Evolutionary conservation across 1,140 invertebrate species (phyloP).

Genomic region (Drosophila bocki): DNA sequence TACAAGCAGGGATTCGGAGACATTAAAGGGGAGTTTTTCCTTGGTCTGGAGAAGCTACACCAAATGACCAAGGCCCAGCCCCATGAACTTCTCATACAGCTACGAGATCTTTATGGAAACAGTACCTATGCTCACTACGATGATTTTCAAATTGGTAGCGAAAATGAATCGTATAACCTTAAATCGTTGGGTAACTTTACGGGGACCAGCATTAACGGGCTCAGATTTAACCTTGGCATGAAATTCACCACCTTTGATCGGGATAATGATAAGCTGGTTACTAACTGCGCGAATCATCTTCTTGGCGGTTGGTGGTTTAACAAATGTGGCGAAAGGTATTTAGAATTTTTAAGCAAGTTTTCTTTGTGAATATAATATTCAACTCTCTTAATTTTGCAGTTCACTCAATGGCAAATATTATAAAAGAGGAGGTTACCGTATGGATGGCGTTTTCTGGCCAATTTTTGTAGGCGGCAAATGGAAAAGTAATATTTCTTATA

Average conservation of each 20-base stretch:
- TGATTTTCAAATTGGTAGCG: constrained; percentile 2
- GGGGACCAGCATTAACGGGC: not conserved
- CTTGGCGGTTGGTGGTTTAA: not conserved
- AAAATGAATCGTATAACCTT: not conserved
- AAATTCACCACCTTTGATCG: not conserved
- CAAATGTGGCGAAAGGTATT: not conserved
- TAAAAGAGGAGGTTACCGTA: no score
- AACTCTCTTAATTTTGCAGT: not conserved
- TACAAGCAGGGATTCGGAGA: not conserved
- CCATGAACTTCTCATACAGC: not conserved
- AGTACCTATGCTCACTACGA: not conserved
- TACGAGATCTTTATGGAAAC: not conserved
- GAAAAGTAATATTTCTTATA: not conserved
- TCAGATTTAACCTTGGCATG: not conserved
- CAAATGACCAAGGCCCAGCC: not conserved
- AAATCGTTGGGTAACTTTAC: not conserved
- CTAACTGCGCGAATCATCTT: not conserved
- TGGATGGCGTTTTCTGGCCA: not conserved
- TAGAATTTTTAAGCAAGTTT: not conserved
- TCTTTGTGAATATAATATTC: no score
- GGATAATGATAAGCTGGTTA: not conserved
- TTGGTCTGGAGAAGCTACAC: not conserved
- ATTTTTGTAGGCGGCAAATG: not conserved
- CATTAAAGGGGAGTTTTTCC: not conserved
- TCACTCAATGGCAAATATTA: not conserved